Evolutionary conservation across 2,888 invertebrate genomes (phyloP), one percentile per base, ranked within the genome.

Genomic region (Oeneis ivallda): DNA sequence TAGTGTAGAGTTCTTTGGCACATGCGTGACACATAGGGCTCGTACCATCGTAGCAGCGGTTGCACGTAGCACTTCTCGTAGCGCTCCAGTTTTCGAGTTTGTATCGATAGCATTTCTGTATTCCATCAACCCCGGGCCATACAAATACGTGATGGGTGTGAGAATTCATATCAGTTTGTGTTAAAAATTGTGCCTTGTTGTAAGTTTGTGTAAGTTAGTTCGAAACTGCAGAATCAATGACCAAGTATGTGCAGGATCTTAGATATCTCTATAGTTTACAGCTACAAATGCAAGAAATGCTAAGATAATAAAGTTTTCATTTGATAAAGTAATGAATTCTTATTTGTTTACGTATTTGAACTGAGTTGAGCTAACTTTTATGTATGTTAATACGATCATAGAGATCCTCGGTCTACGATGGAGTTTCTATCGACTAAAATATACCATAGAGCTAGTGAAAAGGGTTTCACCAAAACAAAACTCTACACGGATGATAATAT

Each of bases 21-120:
- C 76, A 79, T 76, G 79, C 78, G 79, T 82, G 66, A 63, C 57
- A 74, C 73, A 74, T 77, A 76, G 76, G 74, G 7, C 72, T 58
- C 71, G 72, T 74, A 72, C 71, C 70, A 5, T 8, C 41, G 56
- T 56, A 56, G 56, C 56, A 9, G 41, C 13, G 41, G 47, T 9
- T 26, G 19, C 45, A 15, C 45, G 45, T 47, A 47, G 45, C 15
- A 15, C 15, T 47, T 47, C 49, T 19, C 26, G 49, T 50, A 50
- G 49, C 47, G 17, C 17, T 9, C 15, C 17, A 17, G 41, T 13
- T 13, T 17, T 47, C 9, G 10, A 1, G 7, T 17, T 7, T 15
- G 17, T 8, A 15, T 47, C 47, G 47, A 47, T 47, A 47, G n/a
- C 6, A 43, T 43, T 10, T 11, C 11, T 13, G n/a, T n/a, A 15